Evolutionary conservation across 2,113 vertebrate species (phyloP).

Genomic region (Phalacrocorax aristotelis): DNA sequence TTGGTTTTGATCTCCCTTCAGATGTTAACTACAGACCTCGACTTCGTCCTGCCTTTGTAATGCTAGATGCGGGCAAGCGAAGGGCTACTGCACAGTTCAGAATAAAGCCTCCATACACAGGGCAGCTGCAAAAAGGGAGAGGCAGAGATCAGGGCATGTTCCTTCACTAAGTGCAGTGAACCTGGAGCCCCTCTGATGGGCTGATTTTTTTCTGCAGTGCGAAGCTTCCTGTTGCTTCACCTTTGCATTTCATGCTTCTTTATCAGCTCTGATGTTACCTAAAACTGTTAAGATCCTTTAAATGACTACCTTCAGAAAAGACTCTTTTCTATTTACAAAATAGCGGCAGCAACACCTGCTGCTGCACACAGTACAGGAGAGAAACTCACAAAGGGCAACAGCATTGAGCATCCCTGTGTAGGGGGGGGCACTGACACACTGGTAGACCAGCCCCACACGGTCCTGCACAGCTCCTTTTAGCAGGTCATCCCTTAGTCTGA

Average conservation of each 20-base stretch:
- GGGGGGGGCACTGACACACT: conserved; percentile 83
- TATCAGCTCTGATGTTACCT: not conserved
- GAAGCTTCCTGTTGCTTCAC: not conserved
- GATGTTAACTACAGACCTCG: not conserved
- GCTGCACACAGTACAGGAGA: not conserved
- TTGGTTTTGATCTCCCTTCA: not conserved
- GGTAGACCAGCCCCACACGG: conserved; percentile 90
- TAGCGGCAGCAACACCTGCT: not conserved
- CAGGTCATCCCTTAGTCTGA: conserved; percentile 77
- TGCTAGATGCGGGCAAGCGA: not conserved
- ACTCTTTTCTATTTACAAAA: not conserved
- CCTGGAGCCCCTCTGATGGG: not conserved
- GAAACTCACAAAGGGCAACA: conserved; percentile 89
- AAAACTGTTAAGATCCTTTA: not conserved
- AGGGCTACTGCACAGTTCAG: not conserved
- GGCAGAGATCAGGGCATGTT: not conserved
- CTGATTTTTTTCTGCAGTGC: not conserved
- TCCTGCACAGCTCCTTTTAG: conserved; percentile 88
- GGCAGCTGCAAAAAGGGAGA: not conserved
- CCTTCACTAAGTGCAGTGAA: not conserved
- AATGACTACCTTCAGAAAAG: not conserved
- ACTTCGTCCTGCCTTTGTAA: not conserved
- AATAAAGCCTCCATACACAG: not conserved
- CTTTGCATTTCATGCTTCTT: not conserved
- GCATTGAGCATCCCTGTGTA: conserved; percentile 96